Percentiles rank a stretch among this genome's conserved stretches.
These are phyloP conservation scores for Tenthredo livida DNA, from an alignment of 2,888 invertebrate species.

Conservation along the genomic window DNA sequence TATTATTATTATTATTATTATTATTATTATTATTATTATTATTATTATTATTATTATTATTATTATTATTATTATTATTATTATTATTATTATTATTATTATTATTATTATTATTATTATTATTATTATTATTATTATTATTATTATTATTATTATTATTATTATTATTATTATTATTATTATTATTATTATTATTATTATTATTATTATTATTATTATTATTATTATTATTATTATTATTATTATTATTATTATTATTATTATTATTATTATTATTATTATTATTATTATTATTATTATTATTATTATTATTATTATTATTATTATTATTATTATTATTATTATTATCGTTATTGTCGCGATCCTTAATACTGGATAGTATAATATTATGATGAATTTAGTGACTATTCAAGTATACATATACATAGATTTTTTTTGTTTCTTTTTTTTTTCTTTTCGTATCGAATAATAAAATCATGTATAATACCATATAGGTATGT, in stretches of 20 bases:
- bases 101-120: background rate
- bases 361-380: background rate
- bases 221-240: no score
- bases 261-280: background rate
- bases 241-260: background rate
- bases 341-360: background rate
- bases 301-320: no score
- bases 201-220: background rate
- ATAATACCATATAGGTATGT: background rate
- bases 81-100: background rate
- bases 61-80: background rate
- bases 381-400: background rate
- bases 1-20: background rate
- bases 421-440: background rate
- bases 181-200: background rate
- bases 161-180: background rate
- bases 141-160: background rate
- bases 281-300: background rate
- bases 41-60: background rate
- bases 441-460: conserved; percentile 34
- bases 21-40: no score
- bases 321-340: no score
- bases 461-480: conserved; percentile 58
- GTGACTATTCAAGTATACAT: conserved; percentile 50
- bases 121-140: no score